These are phyloP conservation scores for Zoanthus sociatus DNA, from an alignment of 92 coral and sea anemone genomes.

Conservation along the genomic window DNA sequence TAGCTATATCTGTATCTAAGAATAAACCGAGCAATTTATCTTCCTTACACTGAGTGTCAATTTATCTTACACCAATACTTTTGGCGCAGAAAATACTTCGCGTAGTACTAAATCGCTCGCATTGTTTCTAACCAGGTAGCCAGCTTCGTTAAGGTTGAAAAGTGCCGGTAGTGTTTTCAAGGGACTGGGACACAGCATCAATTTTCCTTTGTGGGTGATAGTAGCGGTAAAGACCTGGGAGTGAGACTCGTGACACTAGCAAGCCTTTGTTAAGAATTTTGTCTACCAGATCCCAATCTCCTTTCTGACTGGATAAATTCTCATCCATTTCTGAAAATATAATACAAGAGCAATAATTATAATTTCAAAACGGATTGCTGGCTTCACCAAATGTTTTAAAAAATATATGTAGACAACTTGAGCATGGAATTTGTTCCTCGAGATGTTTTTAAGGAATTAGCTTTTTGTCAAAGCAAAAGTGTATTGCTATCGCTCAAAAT, in stretches of 20 bases:
- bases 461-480: too few species aligned
- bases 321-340: constrained; percentile 72
- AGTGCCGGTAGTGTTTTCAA: constrained; percentile 28
- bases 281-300: constrained; percentile 74
- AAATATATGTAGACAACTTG: neutral
- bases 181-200: constrained; percentile 16
- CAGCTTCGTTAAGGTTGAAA: neutral
- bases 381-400: neutral
- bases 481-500: neutral
- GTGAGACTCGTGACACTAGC: constrained; percentile 54
- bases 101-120: too few species aligned
- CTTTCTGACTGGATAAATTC: constrained; percentile 40
- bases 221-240: constrained; percentile 64
- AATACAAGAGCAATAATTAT: neutral
- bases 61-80: too few species aligned
- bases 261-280: constrained; percentile 57
- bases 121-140: too few species aligned
- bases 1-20: too few species aligned
- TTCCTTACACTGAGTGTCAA: too few species aligned
- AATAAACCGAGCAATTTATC: too few species aligned
- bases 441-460: too few species aligned
- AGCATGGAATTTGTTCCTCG: too few species aligned
- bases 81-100: too few species aligned
- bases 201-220: constrained; percentile 47
- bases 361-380: neutral